Percentiles rank a stretch among this genome's conserved stretches.
phyloP scores from a whole-genome alignment of 2,797 vertebrate genomes.

The Macrochelys suwanniensis region DNA sequence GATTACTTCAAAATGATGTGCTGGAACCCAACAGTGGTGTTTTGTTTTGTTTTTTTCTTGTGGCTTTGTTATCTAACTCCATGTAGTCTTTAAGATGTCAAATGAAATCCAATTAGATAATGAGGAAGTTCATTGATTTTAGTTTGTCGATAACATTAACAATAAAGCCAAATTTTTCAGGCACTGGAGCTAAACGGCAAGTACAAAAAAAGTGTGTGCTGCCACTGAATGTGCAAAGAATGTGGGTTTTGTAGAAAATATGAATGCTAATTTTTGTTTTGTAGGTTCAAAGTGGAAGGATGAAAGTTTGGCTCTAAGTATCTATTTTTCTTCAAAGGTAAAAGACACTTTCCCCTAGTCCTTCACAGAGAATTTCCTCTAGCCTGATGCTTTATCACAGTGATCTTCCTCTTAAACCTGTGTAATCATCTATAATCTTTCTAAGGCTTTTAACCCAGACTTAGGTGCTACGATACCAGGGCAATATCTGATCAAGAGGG shows the following conservation, averaged over 20 bases:
- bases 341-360: neutral
- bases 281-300: neutral
- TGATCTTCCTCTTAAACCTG: neutral
- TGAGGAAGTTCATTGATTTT: neutral
- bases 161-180: neutral
- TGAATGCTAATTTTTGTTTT: neutral
- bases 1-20: slow-evolving; percentile 33
- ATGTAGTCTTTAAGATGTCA: neutral
- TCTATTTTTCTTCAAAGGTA: neutral
- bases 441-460: neutral
- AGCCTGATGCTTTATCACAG: neutral
- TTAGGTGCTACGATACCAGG: neutral
- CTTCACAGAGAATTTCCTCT: neutral
- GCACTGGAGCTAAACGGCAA: neutral
- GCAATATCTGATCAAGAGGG: neutral
- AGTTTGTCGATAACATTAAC: neutral
- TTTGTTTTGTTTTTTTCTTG: neutral
- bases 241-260: neutral
- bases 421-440: neutral
- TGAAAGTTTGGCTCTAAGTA: neutral
- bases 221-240: neutral
- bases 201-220: too few species aligned
- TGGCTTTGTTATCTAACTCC: neutral
- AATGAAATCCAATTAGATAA: neutral
- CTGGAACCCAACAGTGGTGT: neutral